Base-by-base conservation (phyloP, 2,113 vertebrate species). In the Cnemophilus loriae region DNA sequence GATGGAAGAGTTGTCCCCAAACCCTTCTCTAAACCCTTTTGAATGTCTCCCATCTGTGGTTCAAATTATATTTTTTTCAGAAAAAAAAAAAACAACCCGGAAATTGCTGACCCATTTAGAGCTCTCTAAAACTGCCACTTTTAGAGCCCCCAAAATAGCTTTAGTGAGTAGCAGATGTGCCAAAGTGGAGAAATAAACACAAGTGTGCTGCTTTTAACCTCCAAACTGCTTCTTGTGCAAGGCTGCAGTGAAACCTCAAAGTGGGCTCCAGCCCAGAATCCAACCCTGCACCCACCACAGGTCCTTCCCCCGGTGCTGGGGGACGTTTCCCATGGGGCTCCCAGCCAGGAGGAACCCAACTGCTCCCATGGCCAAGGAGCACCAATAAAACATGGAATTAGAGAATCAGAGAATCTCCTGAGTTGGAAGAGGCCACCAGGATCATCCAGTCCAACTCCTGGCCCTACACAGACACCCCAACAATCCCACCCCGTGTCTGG, bases 111-210 rank as follows among this genome's bases (percentile, higher is more conserved):
- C 53, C 67, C 49, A 67, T 64, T 93, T 71, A 88, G 78, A 78
- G 79, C 49, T 53, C 82, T 79, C 68, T 80, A 61, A 90, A 93
- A 49, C 42, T 52, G 53, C 84, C 67, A 47, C 56, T 76, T 83
- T 73, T 33, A 71, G 68, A 85, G 67, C 39, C 35, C 28, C 76
- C 55, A 67, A 93, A 90, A 64, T 78, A 73, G 30, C 76, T 80
- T 67, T 59, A 90, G 94, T 68, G 49, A 86, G 68, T 27, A 89
- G 90, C 82, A 94, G 93, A 91, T 82, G 90, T 80, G 77, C 87
- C 74, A 91, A 78, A 89, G 87, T 7, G 49, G 49, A 89, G 76
- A 64, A 92, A 73, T 39, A 81, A 90, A 76, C 16, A 24, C 75
- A 84, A 94, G 22, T 21, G 50, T 33, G 37, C 35, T 24, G 33